Conservation (phyloP, 2,113 vertebrate genomes). For the Alexandromys fortis region DNA sequence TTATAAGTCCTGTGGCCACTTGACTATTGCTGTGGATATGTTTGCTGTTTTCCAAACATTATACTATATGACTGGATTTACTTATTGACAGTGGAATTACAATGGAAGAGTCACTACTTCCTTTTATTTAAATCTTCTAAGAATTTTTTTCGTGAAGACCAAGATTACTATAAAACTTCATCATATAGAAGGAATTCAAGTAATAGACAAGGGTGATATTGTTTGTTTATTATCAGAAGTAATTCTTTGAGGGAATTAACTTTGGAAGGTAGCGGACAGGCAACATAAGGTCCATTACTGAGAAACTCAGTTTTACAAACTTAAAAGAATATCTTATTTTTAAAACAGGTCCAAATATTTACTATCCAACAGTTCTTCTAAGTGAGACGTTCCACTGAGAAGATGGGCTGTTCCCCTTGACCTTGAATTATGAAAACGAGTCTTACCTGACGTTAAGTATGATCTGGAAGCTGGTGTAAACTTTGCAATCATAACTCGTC, state of each 20-base stretch:
- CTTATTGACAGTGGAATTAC: background rate
- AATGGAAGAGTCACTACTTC: background rate
- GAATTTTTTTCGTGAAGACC: background rate
- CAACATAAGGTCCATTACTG: background rate
- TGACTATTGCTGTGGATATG: background rate
- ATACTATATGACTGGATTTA: constrained; percentile 16
- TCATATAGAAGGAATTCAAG: constrained; percentile 12
- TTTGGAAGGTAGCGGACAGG: background rate
- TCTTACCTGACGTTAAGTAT: constrained; percentile 83
- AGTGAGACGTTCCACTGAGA: background rate
- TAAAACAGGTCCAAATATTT: background rate
- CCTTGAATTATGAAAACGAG: background rate
- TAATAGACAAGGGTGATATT: background rate
- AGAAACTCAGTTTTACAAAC: background rate
- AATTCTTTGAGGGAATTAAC: background rate
- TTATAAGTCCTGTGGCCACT: background rate
- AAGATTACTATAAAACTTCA: constrained; percentile 22
- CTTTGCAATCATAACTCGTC: constrained; percentile 65
- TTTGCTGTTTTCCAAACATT: background rate
- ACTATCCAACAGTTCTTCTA: background rate
- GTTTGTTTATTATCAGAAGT: background rate
- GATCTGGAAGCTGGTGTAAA: constrained; percentile 81
- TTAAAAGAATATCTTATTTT: background rate
- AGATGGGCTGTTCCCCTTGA: background rate
- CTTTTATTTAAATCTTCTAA: background rate